Percentiles rank a stretch among this genome's conserved stretches.
Conservation (phyloP, 2,888 invertebrate genomes). For the Limnephilus marmoratus region DNA sequence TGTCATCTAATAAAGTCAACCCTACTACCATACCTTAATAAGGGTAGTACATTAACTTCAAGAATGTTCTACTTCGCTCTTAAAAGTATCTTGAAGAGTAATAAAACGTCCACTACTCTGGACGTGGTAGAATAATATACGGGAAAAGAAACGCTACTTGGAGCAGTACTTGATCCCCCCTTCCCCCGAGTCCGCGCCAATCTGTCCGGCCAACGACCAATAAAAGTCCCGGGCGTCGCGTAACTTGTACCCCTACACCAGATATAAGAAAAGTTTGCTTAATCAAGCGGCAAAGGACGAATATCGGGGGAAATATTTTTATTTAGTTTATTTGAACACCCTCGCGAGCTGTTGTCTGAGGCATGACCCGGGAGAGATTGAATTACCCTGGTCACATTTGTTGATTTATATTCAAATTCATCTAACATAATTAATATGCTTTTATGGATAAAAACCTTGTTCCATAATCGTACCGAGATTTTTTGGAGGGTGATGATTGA, state of each 20-base stretch:
- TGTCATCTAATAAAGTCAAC: background rate
- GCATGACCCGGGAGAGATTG: background rate
- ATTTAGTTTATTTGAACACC: slow-evolving; percentile 15
- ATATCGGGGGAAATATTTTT: slow-evolving; percentile 37
- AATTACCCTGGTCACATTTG: background rate
- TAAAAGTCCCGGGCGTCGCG: slow-evolving; percentile 30
- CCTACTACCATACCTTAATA: background rate
- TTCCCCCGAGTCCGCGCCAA: slow-evolving; percentile 19
- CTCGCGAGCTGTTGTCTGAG: background rate
- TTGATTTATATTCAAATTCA: too few relatives aligned
- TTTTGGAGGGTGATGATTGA: too few relatives aligned
- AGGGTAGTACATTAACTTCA: background rate
- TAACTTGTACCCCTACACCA: slow-evolving; percentile 19
- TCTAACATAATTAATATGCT: too few relatives aligned
- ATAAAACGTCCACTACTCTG: background rate
- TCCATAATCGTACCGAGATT: too few relatives aligned
- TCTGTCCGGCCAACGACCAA: slow-evolving; percentile 42
- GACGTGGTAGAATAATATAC: background rate
- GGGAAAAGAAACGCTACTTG: background rate
- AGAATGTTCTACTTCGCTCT: background rate
- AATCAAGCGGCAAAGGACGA: slow-evolving; percentile 38
- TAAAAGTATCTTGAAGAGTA: background rate
- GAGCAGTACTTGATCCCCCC: background rate
- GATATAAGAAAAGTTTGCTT: slow-evolving; percentile 45
- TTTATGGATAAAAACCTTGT: too few relatives aligned